A percentile compares a stretch with the other conserved stretches of the same genome.
Evolutionary conservation across 2,888 invertebrate species (phyloP).

Genomic region (Lamellibrachia columna): DNA sequence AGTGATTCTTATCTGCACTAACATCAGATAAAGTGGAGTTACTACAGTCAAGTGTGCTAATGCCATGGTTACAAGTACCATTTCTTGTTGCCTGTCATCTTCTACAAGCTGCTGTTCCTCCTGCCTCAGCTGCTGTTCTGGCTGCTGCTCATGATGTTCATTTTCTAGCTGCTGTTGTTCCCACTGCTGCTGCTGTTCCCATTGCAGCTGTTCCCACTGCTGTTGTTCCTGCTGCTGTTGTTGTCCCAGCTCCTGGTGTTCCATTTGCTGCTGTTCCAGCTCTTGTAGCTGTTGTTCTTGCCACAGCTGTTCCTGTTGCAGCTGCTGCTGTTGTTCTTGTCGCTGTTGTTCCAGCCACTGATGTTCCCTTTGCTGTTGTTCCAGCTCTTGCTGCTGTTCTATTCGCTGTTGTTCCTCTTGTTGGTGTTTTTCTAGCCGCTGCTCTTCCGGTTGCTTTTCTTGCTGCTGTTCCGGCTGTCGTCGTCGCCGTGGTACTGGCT

Average conservation of each 20-base stretch:
- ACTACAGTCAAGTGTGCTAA: too few species aligned
- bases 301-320: background rate
- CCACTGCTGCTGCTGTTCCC: background rate
- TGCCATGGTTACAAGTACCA: background rate
- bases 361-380: slow-evolving; percentile 22
- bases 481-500: background rate
- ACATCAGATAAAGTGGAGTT: too few species aligned
- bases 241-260: background rate
- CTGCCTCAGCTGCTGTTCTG: background rate
- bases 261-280: background rate
- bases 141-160: too few species aligned
- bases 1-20: too few species aligned
- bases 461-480: slow-evolving; percentile 24
- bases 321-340: background rate
- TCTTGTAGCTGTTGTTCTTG: background rate
- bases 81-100: background rate
- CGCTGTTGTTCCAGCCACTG: slow-evolving; percentile 14
- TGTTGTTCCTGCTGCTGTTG: background rate
- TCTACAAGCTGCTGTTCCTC: background rate
- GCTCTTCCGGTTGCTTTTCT: slow-evolving; percentile 19
- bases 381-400: slow-evolving; percentile 14
- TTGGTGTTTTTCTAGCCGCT: background rate
- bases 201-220: background rate
- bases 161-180: background rate
- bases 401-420: slow-evolving; percentile 21